phyloP scores from a whole-genome alignment of 2,888 invertebrate species.

The Tachina lurida region DNA sequence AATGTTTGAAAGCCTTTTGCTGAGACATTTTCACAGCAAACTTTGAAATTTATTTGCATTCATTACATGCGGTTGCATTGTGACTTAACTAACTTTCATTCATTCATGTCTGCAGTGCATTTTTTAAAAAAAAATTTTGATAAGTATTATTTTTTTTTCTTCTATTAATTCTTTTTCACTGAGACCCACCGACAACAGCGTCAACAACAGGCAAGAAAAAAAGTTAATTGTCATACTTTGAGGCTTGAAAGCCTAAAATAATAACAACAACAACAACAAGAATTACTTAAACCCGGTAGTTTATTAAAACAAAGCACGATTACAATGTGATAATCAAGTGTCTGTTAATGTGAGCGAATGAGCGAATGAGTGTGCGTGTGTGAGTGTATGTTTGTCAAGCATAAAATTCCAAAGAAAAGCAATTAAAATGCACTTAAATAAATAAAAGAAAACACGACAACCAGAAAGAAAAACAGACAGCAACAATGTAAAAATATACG shows the following conservation, averaged over 20 bases:
- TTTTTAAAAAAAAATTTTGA: conserved; percentile 54
- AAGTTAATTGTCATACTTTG: conserved; percentile 60
- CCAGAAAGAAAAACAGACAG: conserved; percentile 44
- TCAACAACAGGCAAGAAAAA: conserved; percentile 15
- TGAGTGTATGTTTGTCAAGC: conserved; percentile 53
- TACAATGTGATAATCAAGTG: conserved; percentile 63
- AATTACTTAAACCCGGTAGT: conserved; percentile 61
- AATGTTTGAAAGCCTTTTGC: conserved; percentile 33
- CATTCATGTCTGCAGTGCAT: conserved; percentile 63
- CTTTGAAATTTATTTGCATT: conserved; percentile 52
- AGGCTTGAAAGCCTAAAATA: conserved; percentile 46
- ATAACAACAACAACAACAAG: conserved; percentile 1
- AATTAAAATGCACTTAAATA: conserved; percentile 71
- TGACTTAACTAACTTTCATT: conserved; percentile 70
- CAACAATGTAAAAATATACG: conserved; percentile 36
- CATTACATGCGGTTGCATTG: conserved; percentile 45
- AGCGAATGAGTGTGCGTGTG: conserved; percentile 9
- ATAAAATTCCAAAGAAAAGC: conserved; percentile 68
- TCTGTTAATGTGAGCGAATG: conserved; percentile 39
- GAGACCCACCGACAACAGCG: conserved; percentile 51
- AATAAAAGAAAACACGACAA: conserved; percentile 62
- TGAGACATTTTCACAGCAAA: conserved; percentile 16
- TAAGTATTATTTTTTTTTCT: background rate
- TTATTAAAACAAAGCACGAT: conserved; percentile 70
- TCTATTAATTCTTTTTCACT: conserved; percentile 8